Percentiles rank a stretch among this genome's conserved stretches.
Evolutionary conservation across 2,113 vertebrate genomes (phyloP).

Genomic region (Naja naja): DNA sequence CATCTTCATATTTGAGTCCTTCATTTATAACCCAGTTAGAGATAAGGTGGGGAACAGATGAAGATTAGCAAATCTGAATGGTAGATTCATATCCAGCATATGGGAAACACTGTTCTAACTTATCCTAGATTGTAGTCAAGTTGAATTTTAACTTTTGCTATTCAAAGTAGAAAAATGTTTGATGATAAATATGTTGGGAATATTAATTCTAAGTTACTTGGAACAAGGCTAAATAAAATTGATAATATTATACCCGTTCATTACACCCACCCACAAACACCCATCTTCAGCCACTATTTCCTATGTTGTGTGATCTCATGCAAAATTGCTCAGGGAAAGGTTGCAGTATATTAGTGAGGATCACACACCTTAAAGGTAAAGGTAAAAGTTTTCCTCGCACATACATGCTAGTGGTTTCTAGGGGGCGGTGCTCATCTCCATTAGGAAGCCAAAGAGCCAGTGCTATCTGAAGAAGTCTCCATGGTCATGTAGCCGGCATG

Average conservation of each 20-base stretch:
- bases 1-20: background rate
- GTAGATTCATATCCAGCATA: background rate
- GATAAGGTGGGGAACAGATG: background rate
- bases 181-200: background rate
- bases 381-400: too few species aligned
- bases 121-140: background rate
- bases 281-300: background rate
- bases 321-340: background rate
- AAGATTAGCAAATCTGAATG: background rate
- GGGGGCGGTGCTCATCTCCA: too few species aligned
- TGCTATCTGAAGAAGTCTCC: too few species aligned
- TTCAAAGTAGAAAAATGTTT: background rate
- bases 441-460: too few species aligned
- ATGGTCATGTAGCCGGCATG: too few species aligned
- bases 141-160: background rate
- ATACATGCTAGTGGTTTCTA: too few species aligned
- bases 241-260: background rate
- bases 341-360: background rate
- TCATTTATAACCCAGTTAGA: too few species aligned
- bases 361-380: background rate
- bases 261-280: background rate
- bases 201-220: background rate
- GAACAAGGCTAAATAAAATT: background rate
- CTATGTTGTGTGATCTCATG: background rate
- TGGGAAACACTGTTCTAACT: background rate